phyloP scores from a whole-genome alignment of 2,113 vertebrate genomes.

The Anguilla rostrata region DNA sequence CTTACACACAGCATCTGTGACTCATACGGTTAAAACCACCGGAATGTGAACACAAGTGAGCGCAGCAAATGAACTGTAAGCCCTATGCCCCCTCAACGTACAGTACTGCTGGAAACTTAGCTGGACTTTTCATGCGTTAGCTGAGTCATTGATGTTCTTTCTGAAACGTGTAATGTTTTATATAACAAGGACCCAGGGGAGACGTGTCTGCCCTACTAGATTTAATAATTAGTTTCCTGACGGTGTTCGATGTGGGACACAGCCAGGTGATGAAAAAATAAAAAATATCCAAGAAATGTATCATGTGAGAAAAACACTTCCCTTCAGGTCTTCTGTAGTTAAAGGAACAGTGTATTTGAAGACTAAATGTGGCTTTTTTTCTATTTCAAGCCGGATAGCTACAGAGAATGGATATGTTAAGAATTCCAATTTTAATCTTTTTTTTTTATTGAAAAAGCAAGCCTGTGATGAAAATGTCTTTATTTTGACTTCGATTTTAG shows the following conservation, averaged over 20 bases:
- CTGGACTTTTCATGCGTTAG: background rate
- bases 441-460: too few species aligned
- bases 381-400: background rate
- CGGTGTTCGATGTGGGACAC: background rate
- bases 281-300: background rate
- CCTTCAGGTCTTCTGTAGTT: background rate
- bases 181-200: background rate
- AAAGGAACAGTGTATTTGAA: background rate
- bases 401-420: background rate
- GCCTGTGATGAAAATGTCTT: too few species aligned
- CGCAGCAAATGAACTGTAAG: constrained; percentile 9
- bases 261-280: background rate
- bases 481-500: too few species aligned
- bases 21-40: constrained; percentile 6
- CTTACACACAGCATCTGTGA: constrained; percentile 11
- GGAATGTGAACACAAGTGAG: constrained; percentile 6
- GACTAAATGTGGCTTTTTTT: background rate
- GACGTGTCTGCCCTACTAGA: background rate
- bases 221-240: background rate
- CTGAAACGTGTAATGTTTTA: background rate
- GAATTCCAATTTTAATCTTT: too few species aligned
- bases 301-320: background rate
- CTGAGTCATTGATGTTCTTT: background rate
- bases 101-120: background rate
- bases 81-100: background rate